Percentiles rank a stretch among this genome's conserved stretches.
These are phyloP conservation scores for Torymus aiolomorphi DNA, from an alignment of 2,888 invertebrate genomes.

Conservation along the genomic window DNA sequence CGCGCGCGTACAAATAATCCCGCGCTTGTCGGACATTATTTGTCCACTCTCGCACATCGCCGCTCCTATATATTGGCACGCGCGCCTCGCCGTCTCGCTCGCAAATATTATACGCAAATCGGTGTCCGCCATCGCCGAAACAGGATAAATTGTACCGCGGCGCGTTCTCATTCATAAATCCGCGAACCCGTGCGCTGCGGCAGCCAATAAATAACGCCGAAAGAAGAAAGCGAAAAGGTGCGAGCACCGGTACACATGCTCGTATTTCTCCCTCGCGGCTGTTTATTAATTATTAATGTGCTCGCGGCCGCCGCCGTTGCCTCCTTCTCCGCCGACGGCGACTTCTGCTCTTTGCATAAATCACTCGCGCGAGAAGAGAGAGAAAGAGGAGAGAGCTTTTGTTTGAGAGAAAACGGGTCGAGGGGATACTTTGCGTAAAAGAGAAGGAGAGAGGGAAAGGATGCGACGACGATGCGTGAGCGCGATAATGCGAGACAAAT, in stretches of 20 bases:
- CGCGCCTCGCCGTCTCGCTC: constrained; percentile 3
- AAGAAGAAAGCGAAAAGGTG: constrained; percentile 39
- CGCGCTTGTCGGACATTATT: constrained; percentile 57
- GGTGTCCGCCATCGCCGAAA: neutral
- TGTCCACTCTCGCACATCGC: constrained; percentile 52
- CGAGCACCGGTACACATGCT: constrained; percentile 38
- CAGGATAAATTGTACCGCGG: constrained; percentile 29
- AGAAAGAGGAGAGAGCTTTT: neutral
- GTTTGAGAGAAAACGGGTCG: constrained; percentile 5
- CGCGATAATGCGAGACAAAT: constrained; percentile 53
- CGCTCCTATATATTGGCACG: constrained; percentile 56
- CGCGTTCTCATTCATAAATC: constrained; percentile 61
- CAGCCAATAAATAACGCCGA: neutral
- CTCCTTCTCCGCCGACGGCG: neutral
- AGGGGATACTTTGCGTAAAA: neutral
- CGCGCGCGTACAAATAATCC: constrained; percentile 58
- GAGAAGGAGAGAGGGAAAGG: neutral
- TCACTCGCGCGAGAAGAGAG: constrained; percentile 19
- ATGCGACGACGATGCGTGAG: constrained; percentile 14
- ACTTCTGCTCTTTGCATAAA: constrained; percentile 41
- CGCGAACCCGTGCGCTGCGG: constrained; percentile 28
- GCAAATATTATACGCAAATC: constrained; percentile 8
- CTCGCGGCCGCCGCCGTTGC: neutral
- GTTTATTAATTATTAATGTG: constrained; percentile 55
- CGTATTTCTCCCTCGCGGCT: constrained; percentile 22